Percentiles rank a stretch among this genome's conserved stretches.
Evolutionary conservation across 2,888 invertebrate genomes (phyloP).

Genomic region (Callinectes sapidus): DNA sequence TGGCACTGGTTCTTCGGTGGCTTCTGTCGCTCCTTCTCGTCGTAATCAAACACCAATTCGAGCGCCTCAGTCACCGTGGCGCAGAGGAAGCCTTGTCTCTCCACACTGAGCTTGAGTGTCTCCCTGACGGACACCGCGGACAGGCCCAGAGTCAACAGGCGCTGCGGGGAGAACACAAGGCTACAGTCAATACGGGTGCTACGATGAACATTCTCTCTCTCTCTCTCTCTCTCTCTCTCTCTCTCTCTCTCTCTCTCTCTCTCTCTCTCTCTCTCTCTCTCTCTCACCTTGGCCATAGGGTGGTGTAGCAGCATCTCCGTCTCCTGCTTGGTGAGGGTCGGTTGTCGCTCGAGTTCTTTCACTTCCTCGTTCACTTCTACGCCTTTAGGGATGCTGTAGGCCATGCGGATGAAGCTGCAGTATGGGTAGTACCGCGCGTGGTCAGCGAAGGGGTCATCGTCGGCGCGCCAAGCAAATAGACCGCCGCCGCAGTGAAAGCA

Average conservation of each 20-base stretch:
- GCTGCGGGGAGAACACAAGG: conserved; percentile 11
- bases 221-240: not conserved
- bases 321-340: conserved; percentile 44
- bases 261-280: not conserved
- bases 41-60: conserved; percentile 63
- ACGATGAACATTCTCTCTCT: conserved; percentile 75
- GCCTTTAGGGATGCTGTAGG: not conserved
- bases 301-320: conserved; percentile 56
- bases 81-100: conserved; percentile 59
- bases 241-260: not conserved
- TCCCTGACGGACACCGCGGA: conserved; percentile 56
- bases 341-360: not conserved
- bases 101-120: conserved; percentile 63
- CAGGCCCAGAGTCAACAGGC: conserved; percentile 66
- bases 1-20: not conserved
- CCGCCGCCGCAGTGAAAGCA: conserved; percentile 97
- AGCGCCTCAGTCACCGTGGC: conserved; percentile 64
- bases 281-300: conserved; percentile 61
- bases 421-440: conserved; percentile 94
- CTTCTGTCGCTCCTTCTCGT: conserved; percentile 48
- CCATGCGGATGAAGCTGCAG: conserved; percentile 84
- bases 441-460: conserved; percentile 94
- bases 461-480: conserved; percentile 92
- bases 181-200: conserved; percentile 77
- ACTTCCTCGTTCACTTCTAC: not conserved